These are phyloP conservation scores for Sycophila sp. DNA, from an alignment of 1,140 invertebrate genomes.

Conservation along the genomic window DNA sequence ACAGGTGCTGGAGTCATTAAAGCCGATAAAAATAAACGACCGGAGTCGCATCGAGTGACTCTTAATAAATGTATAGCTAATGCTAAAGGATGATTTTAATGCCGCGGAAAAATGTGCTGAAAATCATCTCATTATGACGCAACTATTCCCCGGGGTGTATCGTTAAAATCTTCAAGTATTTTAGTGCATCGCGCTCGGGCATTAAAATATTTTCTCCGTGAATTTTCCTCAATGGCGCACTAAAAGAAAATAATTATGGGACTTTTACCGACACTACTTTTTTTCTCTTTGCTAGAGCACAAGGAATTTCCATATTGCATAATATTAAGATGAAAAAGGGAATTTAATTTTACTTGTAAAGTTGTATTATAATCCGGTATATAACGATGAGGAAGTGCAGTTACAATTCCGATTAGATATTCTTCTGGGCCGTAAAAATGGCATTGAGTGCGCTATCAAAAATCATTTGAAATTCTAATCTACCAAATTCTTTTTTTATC, in stretches of 20 bases:
- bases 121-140: too few relatives aligned
- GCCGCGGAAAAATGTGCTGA: too few relatives aligned
- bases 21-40: too few relatives aligned
- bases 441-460: background rate
- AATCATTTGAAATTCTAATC: background rate
- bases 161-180: background rate
- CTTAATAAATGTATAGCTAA: too few relatives aligned
- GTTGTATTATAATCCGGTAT: constrained; percentile 4
- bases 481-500: too few relatives aligned
- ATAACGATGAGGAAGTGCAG: constrained; percentile 25
- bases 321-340: constrained; percentile 4
- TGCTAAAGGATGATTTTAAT: too few relatives aligned
- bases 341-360: constrained; percentile 27
- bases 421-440: background rate
- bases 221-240: constrained; percentile 7
- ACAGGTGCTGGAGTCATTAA: too few relatives aligned
- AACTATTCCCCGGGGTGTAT: too few relatives aligned
- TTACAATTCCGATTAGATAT: background rate
- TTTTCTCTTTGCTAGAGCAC: background rate
- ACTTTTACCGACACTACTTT: background rate
- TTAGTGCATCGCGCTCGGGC: background rate
- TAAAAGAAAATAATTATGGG: constrained; percentile 15
- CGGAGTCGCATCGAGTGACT: too few relatives aligned
- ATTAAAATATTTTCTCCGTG: constrained; percentile 4
- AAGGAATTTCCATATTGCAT: constrained; percentile 13